Evolutionary conservation across 2,888 invertebrate species (phyloP), one percentile per base, ranked within the genome.

Genomic region (Nudaria mundana): DNA sequence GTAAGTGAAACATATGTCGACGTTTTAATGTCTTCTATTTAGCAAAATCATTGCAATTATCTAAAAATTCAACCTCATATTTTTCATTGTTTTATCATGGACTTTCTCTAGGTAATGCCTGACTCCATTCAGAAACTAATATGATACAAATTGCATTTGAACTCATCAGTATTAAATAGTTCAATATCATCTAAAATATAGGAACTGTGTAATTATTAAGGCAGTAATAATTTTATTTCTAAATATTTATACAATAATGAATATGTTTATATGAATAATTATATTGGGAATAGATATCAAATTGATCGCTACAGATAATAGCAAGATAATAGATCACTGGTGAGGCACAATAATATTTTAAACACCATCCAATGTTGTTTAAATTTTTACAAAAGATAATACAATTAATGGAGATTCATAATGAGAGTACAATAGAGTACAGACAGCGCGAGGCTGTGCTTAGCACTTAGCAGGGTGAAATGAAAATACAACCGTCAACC

Each of bases 391-490:
- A 80, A 74, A 65, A 68, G 65, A 72, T 66, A 68, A 66, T 56
- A 74, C 62, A 8, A 28, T 8, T 66, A 67, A 69, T 69, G 66
- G 86, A 86, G 87, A 88, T 88, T 88, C 87, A 81, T 73, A 71
- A 79, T 82, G 85, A 87, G 84, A 86, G 84, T 84, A 83, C 73
- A 76, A 69, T 69, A 70, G 79, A 78, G 78, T 77, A 82, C 79
- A 78, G 58, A 62, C 69, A 71, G 78, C 60, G 78, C 76, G 79
- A 83, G 84, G 86, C 82, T 78, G 80, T 78, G 83, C 84, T 81
- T 78, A 81, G 83, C 82, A 82, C 84, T 81, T 78, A 81, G 83
- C 82, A 82, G 79, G 81, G 76, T 82, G 83, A 82, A 75, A 69
- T 79, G 80, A 76, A 70, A 74, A 79, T 82, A 82, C 81, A 83